phyloP scores from a whole-genome alignment of 2,888 invertebrate species.

The Spicauda simplicius region DNA sequence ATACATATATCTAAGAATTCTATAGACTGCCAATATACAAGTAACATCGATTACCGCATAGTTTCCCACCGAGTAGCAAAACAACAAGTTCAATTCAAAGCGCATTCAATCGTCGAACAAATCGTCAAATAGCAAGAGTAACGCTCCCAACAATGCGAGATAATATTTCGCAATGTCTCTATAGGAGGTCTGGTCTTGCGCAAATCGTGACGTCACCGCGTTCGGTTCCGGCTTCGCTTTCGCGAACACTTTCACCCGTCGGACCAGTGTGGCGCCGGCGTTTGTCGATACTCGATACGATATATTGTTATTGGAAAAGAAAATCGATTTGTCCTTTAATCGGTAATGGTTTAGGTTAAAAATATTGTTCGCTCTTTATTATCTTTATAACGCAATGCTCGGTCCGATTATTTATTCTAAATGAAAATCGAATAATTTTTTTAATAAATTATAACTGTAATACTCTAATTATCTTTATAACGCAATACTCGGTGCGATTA shows the following conservation, averaged over 20 bases:
- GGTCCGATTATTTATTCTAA: too few species aligned
- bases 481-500: too few species aligned
- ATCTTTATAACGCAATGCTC: too few species aligned
- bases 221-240: slow-evolving; percentile 82
- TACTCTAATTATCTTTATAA: too few species aligned
- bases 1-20: too few species aligned
- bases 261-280: slow-evolving; percentile 52
- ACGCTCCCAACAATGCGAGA: slow-evolving; percentile 55
- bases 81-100: slow-evolving; percentile 19
- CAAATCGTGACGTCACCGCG: slow-evolving; percentile 79
- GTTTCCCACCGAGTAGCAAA: background rate
- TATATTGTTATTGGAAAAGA: slow-evolving; percentile 14
- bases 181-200: slow-evolving; percentile 64
- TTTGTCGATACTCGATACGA: slow-evolving; percentile 32
- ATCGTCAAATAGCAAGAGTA: slow-evolving; percentile 43
- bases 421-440: too few species aligned
- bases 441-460: too few species aligned
- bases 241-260: slow-evolving; percentile 81
- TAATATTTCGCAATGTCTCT: slow-evolving; percentile 75
- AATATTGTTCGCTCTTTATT: too few species aligned
- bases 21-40: background rate
- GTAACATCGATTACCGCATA: slow-evolving; percentile 12
- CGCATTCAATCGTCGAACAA: slow-evolving; percentile 20
- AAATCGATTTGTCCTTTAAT: slow-evolving; percentile 3
- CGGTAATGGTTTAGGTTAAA: slow-evolving; percentile 8